Evolutionary conservation across 2,888 invertebrate genomes (phyloP).

Genomic region (Drosophila antonietae): DNA sequence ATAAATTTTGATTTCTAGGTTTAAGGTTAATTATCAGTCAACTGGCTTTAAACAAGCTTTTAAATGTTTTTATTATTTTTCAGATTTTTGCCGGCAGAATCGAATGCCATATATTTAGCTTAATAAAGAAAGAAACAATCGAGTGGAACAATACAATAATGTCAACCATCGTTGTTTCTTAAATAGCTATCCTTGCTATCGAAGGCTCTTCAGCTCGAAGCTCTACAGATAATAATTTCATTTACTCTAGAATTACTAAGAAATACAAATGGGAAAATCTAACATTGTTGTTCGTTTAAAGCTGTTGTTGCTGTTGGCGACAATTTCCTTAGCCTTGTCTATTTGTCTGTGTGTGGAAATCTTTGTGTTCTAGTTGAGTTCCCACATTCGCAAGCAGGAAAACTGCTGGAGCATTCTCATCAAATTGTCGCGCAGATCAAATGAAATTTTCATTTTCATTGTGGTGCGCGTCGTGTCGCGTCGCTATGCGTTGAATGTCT

Average conservation of each 20-base stretch:
- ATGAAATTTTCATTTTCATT: constrained; percentile 82
- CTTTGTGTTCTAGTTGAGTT: not conserved
- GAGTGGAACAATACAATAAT: too few species aligned
- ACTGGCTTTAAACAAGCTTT: too few species aligned
- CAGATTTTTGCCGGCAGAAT: too few species aligned
- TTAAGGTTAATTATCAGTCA: too few species aligned
- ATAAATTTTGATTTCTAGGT: too few species aligned
- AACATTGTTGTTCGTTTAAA: not conserved
- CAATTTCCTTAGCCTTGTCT: constrained; percentile 23
- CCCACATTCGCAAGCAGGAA: not conserved
- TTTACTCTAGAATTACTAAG: not conserved
- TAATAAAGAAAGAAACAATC: too few species aligned
- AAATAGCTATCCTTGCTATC: too few species aligned
- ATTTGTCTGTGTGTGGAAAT: constrained; percentile 5
- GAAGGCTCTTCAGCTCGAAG: not conserved
- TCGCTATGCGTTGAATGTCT: constrained; percentile 49
- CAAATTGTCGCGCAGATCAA: constrained; percentile 77
- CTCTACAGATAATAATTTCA: not conserved
- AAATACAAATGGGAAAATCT: not conserved
- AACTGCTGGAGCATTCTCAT: constrained; percentile 47
- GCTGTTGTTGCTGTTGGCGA: constrained; percentile 25
- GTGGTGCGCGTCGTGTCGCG: constrained; percentile 68
- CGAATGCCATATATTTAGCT: too few species aligned
- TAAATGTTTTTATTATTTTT: too few species aligned
- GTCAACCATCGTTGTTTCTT: not conserved